Percentiles rank a stretch among this genome's conserved stretches.
These are phyloP conservation scores for Acanthurus tractus DNA, from an alignment of 2,797 vertebrate genomes.

Conservation along the genomic window DNA sequence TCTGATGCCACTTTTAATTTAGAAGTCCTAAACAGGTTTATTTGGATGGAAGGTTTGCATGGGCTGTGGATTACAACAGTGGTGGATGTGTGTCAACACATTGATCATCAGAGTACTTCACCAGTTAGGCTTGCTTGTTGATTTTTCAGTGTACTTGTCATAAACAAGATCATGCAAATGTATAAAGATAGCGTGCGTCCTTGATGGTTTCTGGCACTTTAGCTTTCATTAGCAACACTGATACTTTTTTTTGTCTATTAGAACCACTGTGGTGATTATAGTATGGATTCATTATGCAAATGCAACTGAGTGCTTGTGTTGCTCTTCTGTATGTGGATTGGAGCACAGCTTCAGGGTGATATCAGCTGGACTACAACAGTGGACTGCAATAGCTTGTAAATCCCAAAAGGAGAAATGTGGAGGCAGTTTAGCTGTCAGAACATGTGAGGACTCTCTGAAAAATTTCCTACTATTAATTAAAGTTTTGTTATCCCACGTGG, in stretches of 20 bases:
- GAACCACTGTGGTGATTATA: slow-evolving; percentile 24
- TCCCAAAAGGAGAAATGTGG: neutral
- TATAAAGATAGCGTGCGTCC: slow-evolving; percentile 3
- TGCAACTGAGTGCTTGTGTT: slow-evolving; percentile 19
- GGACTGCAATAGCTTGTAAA: neutral
- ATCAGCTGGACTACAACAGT: neutral
- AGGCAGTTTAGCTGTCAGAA: too few relatives aligned
- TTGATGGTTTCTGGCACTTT: slow-evolving; percentile 17
- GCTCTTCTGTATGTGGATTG: neutral
- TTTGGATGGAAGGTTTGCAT: slow-evolving; percentile 46
- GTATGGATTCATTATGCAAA: slow-evolving; percentile 45
- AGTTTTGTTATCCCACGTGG: neutral
- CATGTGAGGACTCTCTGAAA: too few relatives aligned
- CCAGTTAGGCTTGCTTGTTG: slow-evolving; percentile 17
- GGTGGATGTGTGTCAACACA: slow-evolving; percentile 13
- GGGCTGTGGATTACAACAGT: slow-evolving; percentile 25
- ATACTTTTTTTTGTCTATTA: neutral
- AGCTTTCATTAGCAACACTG: slow-evolving; percentile 7
- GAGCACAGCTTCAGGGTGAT: slow-evolving; percentile 23
- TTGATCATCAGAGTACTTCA: slow-evolving; percentile 38
- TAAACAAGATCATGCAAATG: slow-evolving; percentile 32
- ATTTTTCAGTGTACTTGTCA: slow-evolving; percentile 31
- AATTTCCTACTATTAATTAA: too few relatives aligned
- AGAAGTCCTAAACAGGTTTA: slow-evolving; percentile 31
- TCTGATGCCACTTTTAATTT: slow-evolving; percentile 36